These are phyloP conservation scores for Adrianichthys oophorus DNA, from an alignment of 2,797 vertebrate genomes.

Conservation along the genomic window DNA sequence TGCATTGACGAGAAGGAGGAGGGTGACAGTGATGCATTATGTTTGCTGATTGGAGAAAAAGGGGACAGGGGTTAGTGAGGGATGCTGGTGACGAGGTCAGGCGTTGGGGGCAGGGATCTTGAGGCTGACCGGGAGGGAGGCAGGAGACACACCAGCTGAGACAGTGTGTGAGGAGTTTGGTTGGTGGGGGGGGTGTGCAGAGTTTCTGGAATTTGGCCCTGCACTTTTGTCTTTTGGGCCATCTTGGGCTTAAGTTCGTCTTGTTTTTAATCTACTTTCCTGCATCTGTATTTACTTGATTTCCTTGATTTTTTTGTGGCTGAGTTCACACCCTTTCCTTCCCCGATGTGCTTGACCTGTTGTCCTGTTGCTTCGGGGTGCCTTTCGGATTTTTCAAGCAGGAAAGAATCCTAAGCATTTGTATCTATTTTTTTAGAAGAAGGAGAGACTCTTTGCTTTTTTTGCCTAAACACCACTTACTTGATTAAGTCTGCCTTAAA, in stretches of 20 bases:
- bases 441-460: slow-evolving; percentile 13
- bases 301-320: neutral
- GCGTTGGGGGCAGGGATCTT: slow-evolving; percentile 54
- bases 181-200: slow-evolving; percentile 34
- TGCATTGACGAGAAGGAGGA: slow-evolving; percentile 39
- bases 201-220: slow-evolving; percentile 52
- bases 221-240: slow-evolving; percentile 30
- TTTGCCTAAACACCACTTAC: neutral
- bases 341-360: slow-evolving; percentile 45
- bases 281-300: neutral
- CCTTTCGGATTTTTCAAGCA: slow-evolving; percentile 54
- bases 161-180: slow-evolving; percentile 1
- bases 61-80: slow-evolving; percentile 55
- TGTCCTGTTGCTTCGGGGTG: slow-evolving; percentile 56
- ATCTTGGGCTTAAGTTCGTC: slow-evolving; percentile 4
- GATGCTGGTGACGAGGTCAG: slow-evolving; percentile 70
- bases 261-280: slow-evolving; percentile 1
- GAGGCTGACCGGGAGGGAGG: slow-evolving; percentile 19
- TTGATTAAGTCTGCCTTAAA: too few relatives aligned
- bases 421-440: slow-evolving; percentile 47
- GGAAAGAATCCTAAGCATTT: slow-evolving; percentile 52
- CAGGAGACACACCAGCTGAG: slow-evolving; percentile 37
- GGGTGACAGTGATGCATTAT: slow-evolving; percentile 73
- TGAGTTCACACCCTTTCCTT: slow-evolving; percentile 35
- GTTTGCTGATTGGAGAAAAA: slow-evolving; percentile 62